These are phyloP conservation scores for Cataglyphis albicans DNA, from an alignment of 2,888 invertebrate genomes.

Conservation along the genomic window DNA sequence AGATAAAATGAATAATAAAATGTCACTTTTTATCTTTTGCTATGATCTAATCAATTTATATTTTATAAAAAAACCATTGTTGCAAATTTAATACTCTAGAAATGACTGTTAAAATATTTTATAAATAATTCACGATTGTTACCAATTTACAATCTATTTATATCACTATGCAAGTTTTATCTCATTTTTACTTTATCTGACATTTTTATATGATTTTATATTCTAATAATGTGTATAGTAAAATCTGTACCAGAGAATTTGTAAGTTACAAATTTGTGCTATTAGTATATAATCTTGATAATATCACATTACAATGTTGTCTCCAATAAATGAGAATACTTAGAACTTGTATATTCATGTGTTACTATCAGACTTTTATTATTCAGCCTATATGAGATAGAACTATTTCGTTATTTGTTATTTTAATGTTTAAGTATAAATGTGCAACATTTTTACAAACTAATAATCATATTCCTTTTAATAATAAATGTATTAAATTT, in stretches of 20 bases:
- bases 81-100: slow-evolving; percentile 4
- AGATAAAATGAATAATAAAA: slow-evolving; percentile 31
- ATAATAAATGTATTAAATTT: background rate
- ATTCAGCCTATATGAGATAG: background rate
- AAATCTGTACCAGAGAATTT: slow-evolving; percentile 7
- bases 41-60: slow-evolving; percentile 29
- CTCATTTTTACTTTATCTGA: slow-evolving; percentile 10
- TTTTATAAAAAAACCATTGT: slow-evolving; percentile 19
- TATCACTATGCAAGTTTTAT: background rate
- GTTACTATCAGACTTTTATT: slow-evolving; percentile 16
- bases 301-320: slow-evolving; percentile 4
- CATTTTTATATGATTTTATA: slow-evolving; percentile 29
- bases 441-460: background rate
- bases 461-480: background rate
- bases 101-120: background rate
- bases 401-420: background rate
- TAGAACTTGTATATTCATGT: slow-evolving; percentile 32
- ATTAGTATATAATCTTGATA: slow-evolving; percentile 8
- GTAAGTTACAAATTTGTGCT: slow-evolving; percentile 28
- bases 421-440: slow-evolving; percentile 3
- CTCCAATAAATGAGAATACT: slow-evolving; percentile 20
- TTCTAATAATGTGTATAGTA: background rate
- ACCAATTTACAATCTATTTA: slow-evolving; percentile 34
- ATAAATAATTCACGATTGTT: slow-evolving; percentile 16
- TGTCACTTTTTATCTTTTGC: slow-evolving; percentile 39